Conservation (phyloP, 2,113 vertebrate species). For the Muscicapa adusta region DNA sequence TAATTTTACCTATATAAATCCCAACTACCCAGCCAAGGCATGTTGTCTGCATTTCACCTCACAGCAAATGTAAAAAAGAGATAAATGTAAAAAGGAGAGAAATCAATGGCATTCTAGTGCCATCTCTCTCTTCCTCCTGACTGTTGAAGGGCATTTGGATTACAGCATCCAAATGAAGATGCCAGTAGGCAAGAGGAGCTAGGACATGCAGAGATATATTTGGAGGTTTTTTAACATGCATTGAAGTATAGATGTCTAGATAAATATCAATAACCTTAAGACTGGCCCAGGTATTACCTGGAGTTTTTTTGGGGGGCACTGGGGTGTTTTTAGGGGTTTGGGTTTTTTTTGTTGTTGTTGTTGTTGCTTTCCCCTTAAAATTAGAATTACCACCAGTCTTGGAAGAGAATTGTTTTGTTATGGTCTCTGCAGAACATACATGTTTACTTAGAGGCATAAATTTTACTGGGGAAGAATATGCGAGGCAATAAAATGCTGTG, state of each 20-base stretch:
- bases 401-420: not conserved
- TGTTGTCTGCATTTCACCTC: not conserved
- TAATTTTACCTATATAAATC: not conserved
- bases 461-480: not conserved
- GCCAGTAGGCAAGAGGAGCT: not conserved
- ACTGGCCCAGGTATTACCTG: not conserved
- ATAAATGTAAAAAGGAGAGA: not conserved
- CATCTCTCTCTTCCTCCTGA: not conserved
- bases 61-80: not conserved
- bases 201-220: not conserved
- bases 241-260: not conserved
- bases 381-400: not conserved
- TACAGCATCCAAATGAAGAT: not conserved
- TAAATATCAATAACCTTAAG: not conserved
- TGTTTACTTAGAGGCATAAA: not conserved
- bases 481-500: not conserved
- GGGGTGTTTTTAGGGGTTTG: too few relatives aligned
- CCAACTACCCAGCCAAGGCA: not conserved
- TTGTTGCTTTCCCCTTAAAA: not conserved
- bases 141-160: not conserved
- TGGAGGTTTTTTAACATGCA: fast-evolving
- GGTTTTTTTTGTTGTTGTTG: too few relatives aligned
- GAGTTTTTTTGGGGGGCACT: too few relatives aligned
- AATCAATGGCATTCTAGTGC: not conserved
- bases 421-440: not conserved